Conservation (phyloP, 2,888 invertebrate genomes). For the Dryadula phaetusa region DNA sequence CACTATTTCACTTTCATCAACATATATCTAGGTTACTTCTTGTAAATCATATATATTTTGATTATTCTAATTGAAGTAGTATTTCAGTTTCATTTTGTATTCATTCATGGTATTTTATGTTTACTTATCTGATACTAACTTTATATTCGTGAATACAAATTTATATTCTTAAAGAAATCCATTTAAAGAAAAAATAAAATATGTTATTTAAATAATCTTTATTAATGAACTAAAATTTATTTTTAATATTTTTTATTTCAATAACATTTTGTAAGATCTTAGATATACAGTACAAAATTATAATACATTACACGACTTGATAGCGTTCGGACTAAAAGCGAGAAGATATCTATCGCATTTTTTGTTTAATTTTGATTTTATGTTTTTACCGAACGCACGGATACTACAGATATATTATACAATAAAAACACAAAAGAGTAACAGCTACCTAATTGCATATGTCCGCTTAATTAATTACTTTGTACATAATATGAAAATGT, state of each 20-base stretch:
- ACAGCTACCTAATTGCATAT: constrained; percentile 24
- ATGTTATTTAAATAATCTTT: no score
- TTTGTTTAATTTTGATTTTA: constrained; percentile 4
- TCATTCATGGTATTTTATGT: neutral
- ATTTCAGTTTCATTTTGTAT: neutral
- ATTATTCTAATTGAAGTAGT: neutral
- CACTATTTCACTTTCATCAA: constrained; percentile 27
- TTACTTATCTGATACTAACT: no score
- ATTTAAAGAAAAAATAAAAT: no score
- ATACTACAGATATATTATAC: neutral
- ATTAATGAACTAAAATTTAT: no score
- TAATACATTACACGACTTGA: constrained; percentile 10
- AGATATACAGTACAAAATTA: neutral
- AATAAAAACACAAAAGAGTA: constrained; percentile 5
- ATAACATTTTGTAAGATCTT: constrained; percentile 3
- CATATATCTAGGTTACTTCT: constrained; percentile 19
- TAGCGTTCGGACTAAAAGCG: neutral
- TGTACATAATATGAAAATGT: constrained; percentile 35
- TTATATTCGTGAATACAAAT: no score
- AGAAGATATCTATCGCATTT: neutral
- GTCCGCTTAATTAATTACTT: constrained; percentile 38
- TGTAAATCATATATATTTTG: constrained; percentile 3
- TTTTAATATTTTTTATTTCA: neutral
- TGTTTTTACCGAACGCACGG: neutral
- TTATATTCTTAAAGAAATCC: no score